Evolutionary conservation across 2,888 invertebrate genomes (phyloP).

Genomic region (Hirtodrosophila confusa): DNA sequence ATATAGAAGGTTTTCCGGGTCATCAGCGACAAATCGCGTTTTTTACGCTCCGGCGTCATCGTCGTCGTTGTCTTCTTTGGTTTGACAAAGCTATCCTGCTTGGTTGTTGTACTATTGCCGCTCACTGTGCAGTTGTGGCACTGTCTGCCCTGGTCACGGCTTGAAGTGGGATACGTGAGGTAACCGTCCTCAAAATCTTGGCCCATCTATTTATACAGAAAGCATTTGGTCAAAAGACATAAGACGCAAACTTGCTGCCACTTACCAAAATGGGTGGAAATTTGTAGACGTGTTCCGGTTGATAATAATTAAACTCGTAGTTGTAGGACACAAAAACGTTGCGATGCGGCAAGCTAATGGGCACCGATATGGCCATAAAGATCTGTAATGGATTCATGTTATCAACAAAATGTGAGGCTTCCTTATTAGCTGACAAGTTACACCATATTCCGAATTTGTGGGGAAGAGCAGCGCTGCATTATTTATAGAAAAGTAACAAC

Average conservation of each 20-base stretch:
- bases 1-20: conserved; percentile 77
- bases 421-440: conserved; percentile 26
- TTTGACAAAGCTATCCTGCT: neutral
- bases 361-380: conserved; percentile 89
- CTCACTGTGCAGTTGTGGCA: conserved; percentile 58
- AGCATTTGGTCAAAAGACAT: conserved; percentile 14
- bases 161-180: conserved; percentile 49
- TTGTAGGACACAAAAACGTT: conserved; percentile 90
- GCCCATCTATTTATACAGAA: conserved; percentile 54
- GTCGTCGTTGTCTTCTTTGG: neutral
- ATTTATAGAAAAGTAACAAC: neutral
- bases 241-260: conserved; percentile 13
- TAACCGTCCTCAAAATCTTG: conserved; percentile 54
- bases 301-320: conserved; percentile 88
- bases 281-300: conserved; percentile 85
- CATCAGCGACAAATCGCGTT: conserved; percentile 65
- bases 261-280: conserved; percentile 78
- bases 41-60: conserved; percentile 19
- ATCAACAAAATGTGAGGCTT: neutral
- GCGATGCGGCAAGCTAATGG: conserved; percentile 88
- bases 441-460: conserved; percentile 73
- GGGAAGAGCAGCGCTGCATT: conserved; percentile 51
- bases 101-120: conserved; percentile 20
- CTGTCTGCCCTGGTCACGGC: conserved; percentile 20
- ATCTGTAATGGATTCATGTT: conserved; percentile 84